Evolutionary conservation across 1,140 invertebrate species (phyloP), one percentile per base, ranked within the genome.

Genomic region (Drosophila navojoa): DNA sequence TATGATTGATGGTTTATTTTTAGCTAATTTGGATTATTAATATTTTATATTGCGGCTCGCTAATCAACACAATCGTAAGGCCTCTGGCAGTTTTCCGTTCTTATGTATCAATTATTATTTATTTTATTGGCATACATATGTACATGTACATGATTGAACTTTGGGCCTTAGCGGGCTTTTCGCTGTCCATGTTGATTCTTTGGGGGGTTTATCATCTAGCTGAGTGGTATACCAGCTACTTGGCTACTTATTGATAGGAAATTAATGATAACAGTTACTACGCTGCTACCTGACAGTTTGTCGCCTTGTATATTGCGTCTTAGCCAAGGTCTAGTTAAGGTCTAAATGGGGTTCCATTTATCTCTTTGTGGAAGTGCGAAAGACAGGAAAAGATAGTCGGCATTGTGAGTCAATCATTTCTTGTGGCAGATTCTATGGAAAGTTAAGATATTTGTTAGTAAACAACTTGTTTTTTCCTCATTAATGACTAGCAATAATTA

Each of bases 1-100:
- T 64, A 81, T 86, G 81, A 86, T 85, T 86, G 81, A 86, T 79
- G 68, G 71, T 81, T 87, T 86, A 86, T 86, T 86, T 87, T 79
- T 86, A 86, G 81, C 76, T 68, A 61, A 67, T 66, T 71, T 55
- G 81, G 81, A 86, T 86, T 86, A 87, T 87, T 87, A 76, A 82
- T 86, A 86, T 58, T 69, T 67, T 66, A 38, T 62, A 68, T 79
- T 68, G 61, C 60, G 77, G 57, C 57, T 69, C 66, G 58, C 73
- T 66, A 62, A 75, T 76, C 76, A 63, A 75, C 44, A 60, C 35
- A 66, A 22, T 59, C 50, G 42, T 73, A 52, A 52, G 38, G 22
- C 64, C 49, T 44, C 35, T 35, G 59, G n/a, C 58, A 62, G 35
- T 52, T 69, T 38, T 16, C 62, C 16, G 15, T 45, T 44, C 35